Base-by-base conservation (phyloP, 2,113 vertebrate genomes). In the Rhipidura dahli region DNA sequence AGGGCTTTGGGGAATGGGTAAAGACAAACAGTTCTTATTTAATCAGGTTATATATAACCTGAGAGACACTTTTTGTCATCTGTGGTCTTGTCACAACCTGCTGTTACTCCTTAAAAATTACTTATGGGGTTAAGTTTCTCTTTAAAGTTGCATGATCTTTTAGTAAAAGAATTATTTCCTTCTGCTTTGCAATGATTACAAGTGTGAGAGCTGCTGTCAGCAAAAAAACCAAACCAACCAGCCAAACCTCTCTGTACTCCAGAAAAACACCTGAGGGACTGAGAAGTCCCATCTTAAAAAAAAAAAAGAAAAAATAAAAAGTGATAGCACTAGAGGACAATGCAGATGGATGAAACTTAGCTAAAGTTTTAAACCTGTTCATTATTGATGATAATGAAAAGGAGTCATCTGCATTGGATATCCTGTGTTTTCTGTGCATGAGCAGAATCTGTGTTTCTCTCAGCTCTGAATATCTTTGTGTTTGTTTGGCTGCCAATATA, bases 1-100 rank as follows among this genome's bases (percentile, higher is more conserved):
- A 98, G 97, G 97, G 95, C 97, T 97, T 96, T 85, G 77, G 98
- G 98, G 98, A 98, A 71, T 83, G 80, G 87, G 21, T 83, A 93
- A 93, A 96, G 91, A 91, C 64, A 96, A 97, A 94, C 37, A 91
- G 44, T 73, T 96, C 92, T 92, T 87, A 86, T 96, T 98, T 93
- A 85, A 94, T 97, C 95, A 96, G 33, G 50, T 96, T 97, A 91
- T 94, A 83, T 95, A 83, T 69, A 96, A 97, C 95, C 64, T 86
- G 90, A 97, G 95, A 96, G 96, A 97, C 42, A 45, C 73, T 79
- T 91, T 68, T 94, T 94, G 33, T 94, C 89, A 87, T 96, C 73
- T 95, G 77, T 83, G 70, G 64, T 73, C 93, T 91, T 89, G 26
- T 95, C 75, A 80, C 78, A 91, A 21, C 45, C 47, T 95, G 86